Base-by-base conservation (phyloP, 2,888 invertebrate species). In the Anthrax anthrax region DNA sequence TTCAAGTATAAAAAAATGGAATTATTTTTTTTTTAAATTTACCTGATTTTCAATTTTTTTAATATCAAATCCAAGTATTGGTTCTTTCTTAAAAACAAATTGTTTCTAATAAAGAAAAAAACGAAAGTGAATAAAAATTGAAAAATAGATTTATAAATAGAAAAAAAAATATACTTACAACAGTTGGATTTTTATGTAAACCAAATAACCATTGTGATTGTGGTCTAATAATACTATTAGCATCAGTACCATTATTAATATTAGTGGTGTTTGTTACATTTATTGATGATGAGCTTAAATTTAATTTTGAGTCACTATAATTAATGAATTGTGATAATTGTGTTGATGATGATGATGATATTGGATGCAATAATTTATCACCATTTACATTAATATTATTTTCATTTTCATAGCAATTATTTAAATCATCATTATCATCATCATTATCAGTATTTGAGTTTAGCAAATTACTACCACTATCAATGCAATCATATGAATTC, bases 141-240 rank as follows among this genome's bases (percentile, higher is more conserved):
- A 18, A 39, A 37, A 37, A 17, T 10, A 37, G 6, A 23, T 23
- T 23, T 23, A 17, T 18, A 17, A 18, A 17, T 18, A 10, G 5
- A 18, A 18, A 18, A 17, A 39, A 10, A 17, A 17, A 4, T 2
- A 3, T 13, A 51, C 55, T 52, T 53, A 58, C 60, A 34, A 67
- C 66, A 17, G 64, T 67, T 18, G 66, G 66, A 57, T 67, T 67
- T 52, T 61, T 65, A 52, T 67, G 66, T 1, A 58, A 55, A 2
- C 66, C 66, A 54, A 67, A 67, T 13, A 67, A 56, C 66, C 66
- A 67, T 14, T 60, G 57, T n/a, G 41, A 37, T 17, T 19, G n/a
- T 13, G 14, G 12, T 18, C 36, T 46, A n/a, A 6, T 36, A 8
- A 16, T 36, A 12, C 3, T 36, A 36, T 14, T 36, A 5, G 5